phyloP scores from a whole-genome alignment of 2,888 invertebrate species.

The Petrolisthes manimaculis region DNA sequence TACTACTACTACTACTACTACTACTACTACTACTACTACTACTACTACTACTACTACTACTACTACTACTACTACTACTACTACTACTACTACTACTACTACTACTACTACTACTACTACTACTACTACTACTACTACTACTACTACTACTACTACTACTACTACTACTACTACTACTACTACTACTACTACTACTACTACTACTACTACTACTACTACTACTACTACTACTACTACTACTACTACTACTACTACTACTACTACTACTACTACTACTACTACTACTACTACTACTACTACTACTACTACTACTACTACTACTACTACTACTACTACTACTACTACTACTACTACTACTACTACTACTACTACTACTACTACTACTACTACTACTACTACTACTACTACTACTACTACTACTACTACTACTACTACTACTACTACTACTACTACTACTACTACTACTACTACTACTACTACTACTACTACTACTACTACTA shows the following conservation, averaged over 20 bases:
- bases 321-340: slow-evolving; percentile 14
- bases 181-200: slow-evolving; percentile 26
- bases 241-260: slow-evolving; percentile 26
- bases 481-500: slow-evolving; percentile 26
- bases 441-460: slow-evolving; percentile 17
- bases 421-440: slow-evolving; percentile 1
- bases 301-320: slow-evolving; percentile 17
- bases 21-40: slow-evolving; percentile 31
- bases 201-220: slow-evolving; percentile 18
- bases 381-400: slow-evolving; percentile 1
- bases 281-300: slow-evolving; percentile 24
- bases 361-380: not conserved
- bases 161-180: slow-evolving; percentile 26
- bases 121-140: slow-evolving; percentile 26
- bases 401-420: slow-evolving; percentile 7
- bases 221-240: slow-evolving; percentile 26
- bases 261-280: slow-evolving; percentile 26
- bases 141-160: slow-evolving; percentile 26
- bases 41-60: slow-evolving; percentile 16
- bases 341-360: slow-evolving; percentile 9
- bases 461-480: slow-evolving; percentile 24
- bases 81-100: slow-evolving; percentile 26
- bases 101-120: slow-evolving; percentile 26
- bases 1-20: slow-evolving; percentile 26
- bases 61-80: slow-evolving; percentile 17